Conservation (phyloP, 2,888 invertebrate species). For the Anodontia alba region DNA sequence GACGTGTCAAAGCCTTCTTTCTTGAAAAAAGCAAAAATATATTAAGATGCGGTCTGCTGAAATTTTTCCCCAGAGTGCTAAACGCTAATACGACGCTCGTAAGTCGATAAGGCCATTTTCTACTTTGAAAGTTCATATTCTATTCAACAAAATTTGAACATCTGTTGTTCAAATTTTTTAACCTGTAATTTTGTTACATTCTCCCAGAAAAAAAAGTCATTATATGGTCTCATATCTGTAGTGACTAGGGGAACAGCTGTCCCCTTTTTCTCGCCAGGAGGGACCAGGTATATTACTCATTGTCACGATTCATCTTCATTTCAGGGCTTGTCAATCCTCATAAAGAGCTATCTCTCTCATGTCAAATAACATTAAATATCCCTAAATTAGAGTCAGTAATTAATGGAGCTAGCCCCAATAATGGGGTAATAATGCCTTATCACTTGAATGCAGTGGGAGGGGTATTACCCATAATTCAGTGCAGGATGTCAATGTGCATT, state of each 20-base stretch:
- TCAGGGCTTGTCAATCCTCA: not conserved
- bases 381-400: slow-evolving; percentile 9
- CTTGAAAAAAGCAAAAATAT: too few relatives aligned
- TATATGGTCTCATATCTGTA: too few relatives aligned
- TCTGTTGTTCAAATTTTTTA: too few relatives aligned
- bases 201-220: too few relatives aligned
- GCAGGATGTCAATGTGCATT: slow-evolving; percentile 1
- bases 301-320: slow-evolving; percentile 4
- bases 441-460: slow-evolving; percentile 5
- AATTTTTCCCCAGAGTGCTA: too few relatives aligned
- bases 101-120: too few relatives aligned
- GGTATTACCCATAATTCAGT: not conserved
- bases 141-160: too few relatives aligned
- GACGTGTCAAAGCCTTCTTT: too few relatives aligned
- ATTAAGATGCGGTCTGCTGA: too few relatives aligned
- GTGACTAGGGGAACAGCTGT: not conserved
- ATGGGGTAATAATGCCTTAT: slow-evolving; percentile 14
- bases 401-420: not conserved
- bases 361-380: slow-evolving; percentile 12
- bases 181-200: too few relatives aligned
- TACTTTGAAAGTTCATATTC: too few relatives aligned
- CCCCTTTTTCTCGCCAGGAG: not conserved
- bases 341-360: slow-evolving; percentile 5
- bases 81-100: too few relatives aligned
- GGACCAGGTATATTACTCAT: slow-evolving; percentile 7